Conservation (phyloP, 2,797 vertebrate species). For the Epinephelus malabaricus region DNA sequence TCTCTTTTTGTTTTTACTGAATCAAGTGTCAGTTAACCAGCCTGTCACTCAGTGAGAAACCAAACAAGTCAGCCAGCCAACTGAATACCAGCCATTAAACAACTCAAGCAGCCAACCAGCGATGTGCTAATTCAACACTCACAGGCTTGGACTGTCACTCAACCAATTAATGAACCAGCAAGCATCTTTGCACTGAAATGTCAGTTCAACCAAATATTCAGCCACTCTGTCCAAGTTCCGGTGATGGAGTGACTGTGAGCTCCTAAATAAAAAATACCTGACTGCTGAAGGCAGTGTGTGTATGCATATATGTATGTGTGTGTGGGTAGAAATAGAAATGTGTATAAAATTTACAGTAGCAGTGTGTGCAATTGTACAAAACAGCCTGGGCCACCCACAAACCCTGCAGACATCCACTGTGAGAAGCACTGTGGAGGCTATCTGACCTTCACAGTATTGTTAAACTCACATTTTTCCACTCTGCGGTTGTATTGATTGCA, state of each 20-base stretch:
- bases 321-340: neutral
- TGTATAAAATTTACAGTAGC: slow-evolving; percentile 4
- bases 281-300: slow-evolving; percentile 1
- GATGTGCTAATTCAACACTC: neutral
- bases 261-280: slow-evolving; percentile 5
- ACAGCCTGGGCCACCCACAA: slow-evolving; percentile 11
- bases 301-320: neutral
- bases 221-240: neutral
- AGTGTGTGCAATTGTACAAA: neutral
- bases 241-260: neutral
- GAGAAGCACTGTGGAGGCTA: neutral
- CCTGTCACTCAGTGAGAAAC: neutral
- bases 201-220: slow-evolving; percentile 16
- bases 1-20: slow-evolving; percentile 5
- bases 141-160: neutral
- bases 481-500: neutral
- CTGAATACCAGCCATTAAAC: neutral
- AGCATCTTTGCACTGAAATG: slow-evolving; percentile 3
- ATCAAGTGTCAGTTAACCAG: slow-evolving; percentile 8
- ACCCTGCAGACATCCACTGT: slow-evolving; percentile 18
- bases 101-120: neutral
- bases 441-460: neutral
- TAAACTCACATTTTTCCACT: neutral
- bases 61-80: neutral
- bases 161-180: slow-evolving; percentile 20